phyloP scores from a whole-genome alignment of 2,888 invertebrate species.

The Parochlus steinenii region DNA sequence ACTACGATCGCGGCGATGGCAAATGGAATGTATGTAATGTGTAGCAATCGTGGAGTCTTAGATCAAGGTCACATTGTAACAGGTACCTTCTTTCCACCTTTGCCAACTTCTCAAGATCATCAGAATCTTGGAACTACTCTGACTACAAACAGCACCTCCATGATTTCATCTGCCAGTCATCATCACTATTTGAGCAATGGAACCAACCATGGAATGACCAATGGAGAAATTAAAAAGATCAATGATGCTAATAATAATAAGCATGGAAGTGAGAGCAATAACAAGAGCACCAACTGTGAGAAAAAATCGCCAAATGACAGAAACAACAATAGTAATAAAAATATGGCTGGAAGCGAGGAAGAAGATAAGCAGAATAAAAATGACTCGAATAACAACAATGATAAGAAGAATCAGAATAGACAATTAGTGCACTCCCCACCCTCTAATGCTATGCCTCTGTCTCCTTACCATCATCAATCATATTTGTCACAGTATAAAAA shows the following conservation, averaged over 20 bases:
- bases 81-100: constrained; percentile 80
- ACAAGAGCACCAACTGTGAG: constrained; percentile 6
- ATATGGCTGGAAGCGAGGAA: too few species aligned
- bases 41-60: constrained; percentile 62
- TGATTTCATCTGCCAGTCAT: constrained; percentile 20
- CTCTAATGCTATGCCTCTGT: constrained; percentile 16
- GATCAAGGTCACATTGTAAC: constrained; percentile 71
- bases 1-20: constrained; percentile 67
- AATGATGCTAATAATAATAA: constrained; percentile 10
- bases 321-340: constrained; percentile 9
- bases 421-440: constrained; percentile 10
- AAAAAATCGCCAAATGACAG: not conserved
- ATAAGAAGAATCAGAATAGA: constrained; percentile 10
- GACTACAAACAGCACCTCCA: constrained; percentile 22
- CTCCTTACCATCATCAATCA: constrained; percentile 22
- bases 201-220: not conserved
- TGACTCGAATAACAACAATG: constrained; percentile 11
- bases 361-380: constrained; percentile 13
- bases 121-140: constrained; percentile 42
- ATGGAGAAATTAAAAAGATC: constrained; percentile 7
- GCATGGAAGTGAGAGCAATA: constrained; percentile 11
- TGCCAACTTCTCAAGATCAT: constrained; percentile 67
- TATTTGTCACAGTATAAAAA: constrained; percentile 34
- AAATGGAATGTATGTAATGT: constrained; percentile 72
- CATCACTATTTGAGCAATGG: constrained; percentile 18